These are phyloP conservation scores for Epinotia demarniana DNA, from an alignment of 2,888 invertebrate species.

Conservation along the genomic window DNA sequence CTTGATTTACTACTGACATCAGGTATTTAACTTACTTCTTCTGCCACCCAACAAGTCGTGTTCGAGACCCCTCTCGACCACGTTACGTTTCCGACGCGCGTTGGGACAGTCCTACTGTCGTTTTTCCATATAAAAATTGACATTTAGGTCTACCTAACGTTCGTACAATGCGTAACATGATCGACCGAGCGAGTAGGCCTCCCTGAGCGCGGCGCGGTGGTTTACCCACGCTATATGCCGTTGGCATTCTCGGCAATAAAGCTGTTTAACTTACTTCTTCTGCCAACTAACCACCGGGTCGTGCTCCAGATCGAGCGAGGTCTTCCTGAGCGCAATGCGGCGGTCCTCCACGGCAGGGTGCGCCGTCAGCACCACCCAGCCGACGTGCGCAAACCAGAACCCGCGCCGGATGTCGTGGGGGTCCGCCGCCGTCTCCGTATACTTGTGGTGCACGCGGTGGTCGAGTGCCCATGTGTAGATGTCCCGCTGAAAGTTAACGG, in stretches of 20 bases:
- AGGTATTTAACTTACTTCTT: constrained; percentile 80
- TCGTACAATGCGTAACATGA: too few relatives aligned
- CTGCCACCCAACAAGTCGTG: constrained; percentile 91
- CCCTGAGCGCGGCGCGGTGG: too few relatives aligned
- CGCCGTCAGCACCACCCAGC: constrained; percentile 94
- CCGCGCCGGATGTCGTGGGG: constrained; percentile 93
- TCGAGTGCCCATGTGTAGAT: constrained; percentile 95
- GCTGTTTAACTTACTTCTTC: constrained; percentile 80
- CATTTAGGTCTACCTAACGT: too few relatives aligned
- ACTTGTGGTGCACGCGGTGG: constrained; percentile 95
- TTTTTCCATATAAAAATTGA: too few relatives aligned
- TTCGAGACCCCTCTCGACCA: constrained; percentile 65
- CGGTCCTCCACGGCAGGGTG: constrained; percentile 91
- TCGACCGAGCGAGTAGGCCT: too few relatives aligned
- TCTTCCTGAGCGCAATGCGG: constrained; percentile 79
- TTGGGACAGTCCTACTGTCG: too few relatives aligned
- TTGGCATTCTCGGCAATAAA: background rate
- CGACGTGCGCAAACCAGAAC: constrained; percentile 96
- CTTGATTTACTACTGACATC: too few relatives aligned
- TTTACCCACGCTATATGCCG: too few relatives aligned
- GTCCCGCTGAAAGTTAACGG: constrained; percentile 85
- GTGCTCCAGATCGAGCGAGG: constrained; percentile 89
- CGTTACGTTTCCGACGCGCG: too few relatives aligned
- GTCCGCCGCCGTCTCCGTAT: constrained; percentile 94
- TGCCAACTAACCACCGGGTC: constrained; percentile 92